These are phyloP conservation scores for Neelides folsomi DNA, from an alignment of 2,888 invertebrate species.

Conservation along the genomic window DNA sequence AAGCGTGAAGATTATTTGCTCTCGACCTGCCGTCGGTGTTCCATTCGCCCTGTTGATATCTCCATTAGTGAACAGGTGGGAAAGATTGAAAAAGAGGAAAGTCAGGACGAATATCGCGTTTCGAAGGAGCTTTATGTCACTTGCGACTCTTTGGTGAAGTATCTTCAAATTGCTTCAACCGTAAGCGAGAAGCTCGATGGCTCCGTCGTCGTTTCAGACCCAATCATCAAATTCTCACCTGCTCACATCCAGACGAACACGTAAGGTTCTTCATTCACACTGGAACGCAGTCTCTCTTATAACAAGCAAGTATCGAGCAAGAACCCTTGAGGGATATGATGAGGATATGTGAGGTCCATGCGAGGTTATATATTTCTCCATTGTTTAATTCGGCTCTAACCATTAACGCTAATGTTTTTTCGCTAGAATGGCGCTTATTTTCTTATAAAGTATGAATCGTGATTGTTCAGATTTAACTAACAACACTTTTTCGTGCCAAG, in stretches of 20 bases:
- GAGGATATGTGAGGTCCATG: too few relatives aligned
- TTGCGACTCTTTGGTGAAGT: conserved; percentile 15
- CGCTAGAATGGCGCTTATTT: too few relatives aligned
- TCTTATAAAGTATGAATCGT: too few relatives aligned
- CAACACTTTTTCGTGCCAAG: too few relatives aligned
- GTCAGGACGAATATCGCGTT: not conserved
- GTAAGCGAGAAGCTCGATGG: conserved; percentile 20
- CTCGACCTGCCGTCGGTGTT: conserved; percentile 12
- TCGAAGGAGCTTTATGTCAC: conserved; percentile 16
- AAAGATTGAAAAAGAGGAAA: conserved; percentile 6
- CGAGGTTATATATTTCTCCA: too few relatives aligned
- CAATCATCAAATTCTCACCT: conserved; percentile 15
- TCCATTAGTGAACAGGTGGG: conserved; percentile 6
- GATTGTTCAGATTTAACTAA: too few relatives aligned
- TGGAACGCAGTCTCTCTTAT: too few relatives aligned
- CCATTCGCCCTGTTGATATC: conserved; percentile 3
- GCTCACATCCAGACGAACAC: conserved; percentile 11
- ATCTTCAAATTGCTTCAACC: conserved; percentile 16
- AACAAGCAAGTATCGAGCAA: too few relatives aligned
- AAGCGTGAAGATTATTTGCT: conserved; percentile 21
- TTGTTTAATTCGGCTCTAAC: too few relatives aligned
- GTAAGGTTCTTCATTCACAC: conserved; percentile 8
- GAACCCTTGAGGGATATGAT: too few relatives aligned
- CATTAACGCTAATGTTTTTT: too few relatives aligned
- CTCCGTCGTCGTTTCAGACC: conserved; percentile 16